Base-by-base conservation (phyloP, 1,140 invertebrate species). In the Drosophila parvula region DNA sequence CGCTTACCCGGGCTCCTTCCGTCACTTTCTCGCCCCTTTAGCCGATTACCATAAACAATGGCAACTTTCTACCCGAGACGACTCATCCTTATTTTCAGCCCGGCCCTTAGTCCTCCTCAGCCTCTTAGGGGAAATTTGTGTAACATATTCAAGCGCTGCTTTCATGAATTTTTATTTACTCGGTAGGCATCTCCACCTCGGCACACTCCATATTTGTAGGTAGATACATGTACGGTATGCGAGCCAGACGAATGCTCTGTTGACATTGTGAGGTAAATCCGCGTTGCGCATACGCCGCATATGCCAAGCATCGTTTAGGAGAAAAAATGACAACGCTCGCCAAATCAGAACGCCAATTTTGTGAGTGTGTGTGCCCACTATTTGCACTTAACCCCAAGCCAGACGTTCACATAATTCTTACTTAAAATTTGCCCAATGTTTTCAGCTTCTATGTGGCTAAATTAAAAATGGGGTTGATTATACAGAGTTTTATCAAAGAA, bases 261-360 rank as follows among this genome's bases (percentile, higher is more conserved):
- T 86, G 83, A 88, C 79, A 79, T 70, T 82, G 61, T 73, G 50
- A 86, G 74, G 74, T 64, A 88, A 88, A 88, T 71, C 73, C 64
- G 61, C 51, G 83, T 83, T 88, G 76, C 83, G 71, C 64, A 86
- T 86, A 86, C 82, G 83, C 83, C 83, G 38, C 83, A 56, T 88
- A 53, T 51, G 70, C 69, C 62, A 50, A 40, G 10, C 51, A 61
- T 34, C 45, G 45, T 77, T 76, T 51, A 53, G 10, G 38, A 44
- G 55, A 27, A 40, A 43, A 45, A 73, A 40, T 36, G n/a, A 47
- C 36, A 68, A 32, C 55, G 59, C 50, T 34, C 22, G 41, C 51
- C 47, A 62, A 81, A 73, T 71, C 62, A 61, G 44, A 58, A 47
- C 50, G 10, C 53, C 69, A 81, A 78, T 86, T 85, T 12, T 58